Percentiles rank a stretch among this genome's conserved stretches.
Evolutionary conservation across 2,113 vertebrate species (phyloP).

Genomic region (Dipodomys spectabilis): DNA sequence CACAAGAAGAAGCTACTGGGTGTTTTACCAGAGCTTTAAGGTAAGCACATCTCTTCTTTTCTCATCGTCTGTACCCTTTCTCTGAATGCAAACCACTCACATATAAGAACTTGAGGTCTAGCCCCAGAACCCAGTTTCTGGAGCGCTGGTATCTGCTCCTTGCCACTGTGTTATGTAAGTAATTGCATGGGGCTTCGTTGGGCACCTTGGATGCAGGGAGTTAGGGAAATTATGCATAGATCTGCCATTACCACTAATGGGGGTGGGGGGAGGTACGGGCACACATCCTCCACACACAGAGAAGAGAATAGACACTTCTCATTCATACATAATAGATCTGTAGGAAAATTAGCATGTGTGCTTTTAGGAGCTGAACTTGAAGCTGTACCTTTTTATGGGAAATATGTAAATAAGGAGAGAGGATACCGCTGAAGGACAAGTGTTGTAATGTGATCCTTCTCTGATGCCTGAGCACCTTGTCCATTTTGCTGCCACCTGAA

Average conservation of each 20-base stretch:
- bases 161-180: constrained; percentile 75
- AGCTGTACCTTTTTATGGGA: constrained; percentile 83
- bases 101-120: background rate
- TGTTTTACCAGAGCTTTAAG: background rate
- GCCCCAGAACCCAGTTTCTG: constrained; percentile 51
- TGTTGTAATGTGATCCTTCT: constrained; percentile 69
- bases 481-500: constrained; percentile 59
- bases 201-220: constrained; percentile 64
- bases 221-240: constrained; percentile 79
- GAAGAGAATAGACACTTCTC: constrained; percentile 81
- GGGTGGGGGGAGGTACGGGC: constrained; percentile 79
- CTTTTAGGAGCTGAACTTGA: constrained; percentile 82
- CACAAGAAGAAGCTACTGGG: background rate
- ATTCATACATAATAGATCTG: constrained; percentile 89
- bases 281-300: constrained; percentile 81
- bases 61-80: background rate
- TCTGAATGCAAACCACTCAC: constrained; percentile 39
- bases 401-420: constrained; percentile 80
- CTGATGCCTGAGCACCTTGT: constrained; percentile 72
- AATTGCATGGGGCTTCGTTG: constrained; percentile 82
- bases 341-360: constrained; percentile 84
- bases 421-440: constrained; percentile 81
- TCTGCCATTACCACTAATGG: constrained; percentile 86
- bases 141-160: constrained; percentile 58
- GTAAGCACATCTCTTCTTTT: constrained; percentile 19